A percentile compares a stretch with the other conserved stretches of the same genome.
Conservation (phyloP, 2,888 invertebrate genomes). For the Cybosia mesomella region DNA sequence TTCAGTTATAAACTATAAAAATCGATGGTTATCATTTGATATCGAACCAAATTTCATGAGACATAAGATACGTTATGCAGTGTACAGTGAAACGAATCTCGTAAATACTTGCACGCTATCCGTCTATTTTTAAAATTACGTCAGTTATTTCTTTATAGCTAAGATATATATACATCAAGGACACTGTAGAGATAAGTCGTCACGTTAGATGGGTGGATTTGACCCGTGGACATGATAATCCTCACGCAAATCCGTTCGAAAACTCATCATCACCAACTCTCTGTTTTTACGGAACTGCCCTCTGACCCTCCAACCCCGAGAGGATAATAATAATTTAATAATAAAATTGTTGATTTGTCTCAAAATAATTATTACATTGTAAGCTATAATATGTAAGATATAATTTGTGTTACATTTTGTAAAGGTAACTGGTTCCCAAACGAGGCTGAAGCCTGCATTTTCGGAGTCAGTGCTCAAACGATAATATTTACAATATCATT, state of each 20-base stretch:
- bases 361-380: too few species aligned
- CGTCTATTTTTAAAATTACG: constrained; percentile 2
- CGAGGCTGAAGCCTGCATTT: too few species aligned
- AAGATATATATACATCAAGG: neutral
- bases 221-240: neutral
- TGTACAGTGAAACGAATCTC: neutral
- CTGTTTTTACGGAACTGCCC: too few species aligned
- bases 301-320: too few species aligned
- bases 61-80: neutral
- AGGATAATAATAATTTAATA: too few species aligned
- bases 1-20: constrained; percentile 3
- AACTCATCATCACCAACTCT: too few species aligned
- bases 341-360: too few species aligned
- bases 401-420: too few species aligned
- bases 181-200: neutral
- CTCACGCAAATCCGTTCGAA: neutral
- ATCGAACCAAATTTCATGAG: neutral
- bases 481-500: too few species aligned
- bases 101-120: neutral
- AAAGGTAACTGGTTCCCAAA: too few species aligned
- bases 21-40: neutral
- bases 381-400: too few species aligned
- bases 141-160: neutral
- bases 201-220: neutral
- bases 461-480: too few species aligned